Percentiles rank a stretch among this genome's conserved stretches.
Evolutionary conservation across 2,113 vertebrate genomes (phyloP).

Genomic region (Microcebus jonahi): DNA sequence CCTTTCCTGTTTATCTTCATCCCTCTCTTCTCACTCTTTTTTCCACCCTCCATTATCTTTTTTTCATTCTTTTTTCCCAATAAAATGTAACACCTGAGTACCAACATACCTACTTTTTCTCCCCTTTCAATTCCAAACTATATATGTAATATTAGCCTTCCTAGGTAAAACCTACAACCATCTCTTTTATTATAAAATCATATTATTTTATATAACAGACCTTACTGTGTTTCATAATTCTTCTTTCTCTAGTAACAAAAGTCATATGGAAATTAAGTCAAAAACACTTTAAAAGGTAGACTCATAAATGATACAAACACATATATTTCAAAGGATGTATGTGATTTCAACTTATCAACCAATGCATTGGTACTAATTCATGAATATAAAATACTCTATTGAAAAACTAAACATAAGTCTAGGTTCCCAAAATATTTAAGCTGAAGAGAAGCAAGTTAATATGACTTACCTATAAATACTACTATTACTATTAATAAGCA

Average conservation of each 20-base stretch:
- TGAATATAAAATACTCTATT: not conserved
- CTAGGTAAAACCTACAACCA: conserved; percentile 1
- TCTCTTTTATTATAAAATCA: not conserved
- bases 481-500: not conserved
- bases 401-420: conserved; percentile 22
- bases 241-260: conserved; percentile 38
- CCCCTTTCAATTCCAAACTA: not conserved
- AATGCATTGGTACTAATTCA: not conserved
- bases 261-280: conserved; percentile 39
- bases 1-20: not conserved
- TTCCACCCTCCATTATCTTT: not conserved
- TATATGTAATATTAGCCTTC: not conserved
- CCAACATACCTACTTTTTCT: not conserved
- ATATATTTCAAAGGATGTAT: conserved; percentile 1
- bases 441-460: conserved; percentile 18
- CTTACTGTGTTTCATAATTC: not conserved
- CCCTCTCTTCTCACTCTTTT: not conserved
- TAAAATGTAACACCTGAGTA: conserved; percentile 26
- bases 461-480: not conserved
- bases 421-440: conserved; percentile 24
- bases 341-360: conserved; percentile 7
- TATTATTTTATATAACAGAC: not conserved
- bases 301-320: not conserved
- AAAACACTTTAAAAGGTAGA: conserved; percentile 32
- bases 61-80: not conserved